Percentiles rank a stretch among this genome's conserved stretches.
Evolutionary conservation across 2,888 invertebrate species (phyloP).

Genomic region (Blastobasis adustella): DNA sequence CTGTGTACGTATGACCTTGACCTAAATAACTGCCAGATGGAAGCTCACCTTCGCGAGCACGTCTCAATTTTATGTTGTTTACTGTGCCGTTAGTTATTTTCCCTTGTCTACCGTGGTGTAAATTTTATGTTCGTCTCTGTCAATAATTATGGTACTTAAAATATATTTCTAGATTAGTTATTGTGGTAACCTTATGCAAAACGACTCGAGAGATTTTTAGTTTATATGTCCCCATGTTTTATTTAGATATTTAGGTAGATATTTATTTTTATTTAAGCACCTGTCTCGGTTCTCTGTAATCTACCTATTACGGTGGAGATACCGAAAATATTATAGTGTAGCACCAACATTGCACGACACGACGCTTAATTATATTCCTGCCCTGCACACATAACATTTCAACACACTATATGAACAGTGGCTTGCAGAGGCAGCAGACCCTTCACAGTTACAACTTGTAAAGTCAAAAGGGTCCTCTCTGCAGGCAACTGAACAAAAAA

Average conservation of each 20-base stretch:
- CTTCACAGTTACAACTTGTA: too few relatives aligned
- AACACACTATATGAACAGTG: background rate
- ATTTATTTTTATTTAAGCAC: too few relatives aligned
- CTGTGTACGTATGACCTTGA: conserved; percentile 57
- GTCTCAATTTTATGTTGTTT: conserved; percentile 23
- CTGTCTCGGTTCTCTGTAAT: too few relatives aligned
- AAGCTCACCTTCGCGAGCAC: conserved; percentile 22
- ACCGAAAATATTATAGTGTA: background rate
- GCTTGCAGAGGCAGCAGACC: background rate
- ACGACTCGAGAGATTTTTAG: background rate
- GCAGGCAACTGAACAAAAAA: too few relatives aligned
- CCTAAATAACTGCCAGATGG: conserved; percentile 45
- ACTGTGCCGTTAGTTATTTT: conserved; percentile 24
- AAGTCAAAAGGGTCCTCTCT: too few relatives aligned
- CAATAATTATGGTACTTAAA: conserved; percentile 6
- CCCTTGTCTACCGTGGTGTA: conserved; percentile 7
- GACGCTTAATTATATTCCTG: conserved; percentile 20
- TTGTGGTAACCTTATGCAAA: conserved; percentile 19
- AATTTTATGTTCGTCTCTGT: conserved; percentile 9
- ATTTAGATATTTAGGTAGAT: too few relatives aligned
- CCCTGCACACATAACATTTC: conserved; percentile 1
- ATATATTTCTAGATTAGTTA: conserved; percentile 11
- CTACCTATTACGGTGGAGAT: too few relatives aligned
- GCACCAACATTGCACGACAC: conserved; percentile 27
- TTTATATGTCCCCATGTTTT: too few relatives aligned